Conservation (phyloP, 2,113 vertebrate species). For the Romanogobio albipinnatus region DNA sequence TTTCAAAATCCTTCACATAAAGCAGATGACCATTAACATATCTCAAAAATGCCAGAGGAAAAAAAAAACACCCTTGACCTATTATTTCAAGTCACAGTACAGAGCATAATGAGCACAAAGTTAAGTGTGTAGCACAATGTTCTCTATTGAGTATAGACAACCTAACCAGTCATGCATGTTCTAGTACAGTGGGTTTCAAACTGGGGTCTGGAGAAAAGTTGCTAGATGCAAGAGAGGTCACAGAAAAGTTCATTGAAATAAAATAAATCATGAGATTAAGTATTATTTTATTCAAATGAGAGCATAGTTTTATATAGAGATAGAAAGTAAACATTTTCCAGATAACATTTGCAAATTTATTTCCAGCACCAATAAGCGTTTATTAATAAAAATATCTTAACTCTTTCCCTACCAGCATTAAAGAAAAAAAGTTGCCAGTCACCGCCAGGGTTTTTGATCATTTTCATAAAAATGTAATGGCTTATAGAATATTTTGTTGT, state of each 20-base stretch:
- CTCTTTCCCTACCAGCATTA: no score
- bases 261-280: background rate
- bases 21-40: conserved; percentile 15
- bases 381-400: no score
- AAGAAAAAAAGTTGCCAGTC: no score
- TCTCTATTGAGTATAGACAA: background rate
- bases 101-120: conserved; percentile 16
- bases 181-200: background rate
- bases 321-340: background rate
- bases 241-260: background rate
- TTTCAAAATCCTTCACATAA: background rate
- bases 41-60: background rate
- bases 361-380: background rate
- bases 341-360: background rate
- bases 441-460: no score
- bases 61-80: background rate
- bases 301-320: background rate
- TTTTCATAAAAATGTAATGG: no score
- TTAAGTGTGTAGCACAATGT: background rate
- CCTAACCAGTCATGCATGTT: background rate
- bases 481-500: no score
- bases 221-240: background rate
- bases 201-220: background rate
- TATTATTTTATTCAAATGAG: no score
- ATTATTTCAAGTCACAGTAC: background rate